Conservation (phyloP, 2,888 invertebrate genomes). For the Sthenelais limicola region DNA sequence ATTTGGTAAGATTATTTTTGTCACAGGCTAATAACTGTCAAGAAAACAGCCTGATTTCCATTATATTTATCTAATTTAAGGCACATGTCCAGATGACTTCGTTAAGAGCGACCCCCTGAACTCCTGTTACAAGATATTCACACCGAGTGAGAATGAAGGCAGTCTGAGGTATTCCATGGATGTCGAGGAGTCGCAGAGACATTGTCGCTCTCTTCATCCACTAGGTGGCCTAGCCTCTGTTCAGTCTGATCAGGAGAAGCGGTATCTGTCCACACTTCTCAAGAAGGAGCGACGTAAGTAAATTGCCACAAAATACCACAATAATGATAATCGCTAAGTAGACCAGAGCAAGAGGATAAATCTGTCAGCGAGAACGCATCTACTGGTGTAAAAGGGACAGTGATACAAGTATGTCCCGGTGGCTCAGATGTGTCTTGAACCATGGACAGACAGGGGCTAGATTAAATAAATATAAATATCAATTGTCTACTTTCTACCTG, state of each 20-base stretch:
- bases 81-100: conserved; percentile 44
- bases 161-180: neutral
- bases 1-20: too few relatives aligned
- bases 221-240: conserved; percentile 47
- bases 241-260: conserved; percentile 45
- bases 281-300: conserved; percentile 43
- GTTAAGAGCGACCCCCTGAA: conserved; percentile 14
- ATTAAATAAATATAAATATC: too few relatives aligned
- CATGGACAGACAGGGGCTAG: too few relatives aligned
- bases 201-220: conserved; percentile 44
- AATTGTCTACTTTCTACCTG: too few relatives aligned
- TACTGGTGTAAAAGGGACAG: too few relatives aligned
- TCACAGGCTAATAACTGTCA: too few relatives aligned
- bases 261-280: conserved; percentile 40
- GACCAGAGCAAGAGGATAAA: too few relatives aligned
- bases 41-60: too few relatives aligned
- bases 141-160: conserved; percentile 14
- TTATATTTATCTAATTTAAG: too few relatives aligned
- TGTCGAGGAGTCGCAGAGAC: conserved; percentile 25
- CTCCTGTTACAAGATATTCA: conserved; percentile 50
- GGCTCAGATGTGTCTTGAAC: too few relatives aligned
- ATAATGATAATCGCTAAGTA: neutral
- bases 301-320: neutral
- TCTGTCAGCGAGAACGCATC: too few relatives aligned
- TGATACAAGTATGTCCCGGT: too few relatives aligned